Base-by-base conservation (phyloP, 2,113 vertebrate species). In the Noturus placidus region DNA sequence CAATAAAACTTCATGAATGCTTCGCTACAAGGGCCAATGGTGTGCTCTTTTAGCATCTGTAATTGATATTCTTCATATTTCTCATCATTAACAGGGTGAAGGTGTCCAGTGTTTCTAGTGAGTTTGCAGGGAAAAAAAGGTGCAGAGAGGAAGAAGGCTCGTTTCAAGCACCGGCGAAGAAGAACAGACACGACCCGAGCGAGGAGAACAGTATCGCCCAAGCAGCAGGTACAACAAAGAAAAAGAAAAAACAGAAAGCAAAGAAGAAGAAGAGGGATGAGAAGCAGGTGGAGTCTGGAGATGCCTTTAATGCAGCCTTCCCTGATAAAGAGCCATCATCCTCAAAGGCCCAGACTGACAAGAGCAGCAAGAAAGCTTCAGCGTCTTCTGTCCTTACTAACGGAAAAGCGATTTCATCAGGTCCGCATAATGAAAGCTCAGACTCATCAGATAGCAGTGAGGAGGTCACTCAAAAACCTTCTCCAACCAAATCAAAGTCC, bases 41-140 rank as follows among this genome's bases (percentile, higher is more conserved):
- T 6, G 14, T 10, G 0, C 2, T n/a, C 14, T 15, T 30, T 78
- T 78, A 30, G 1, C 50, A 19, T 6, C 1, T 19, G 76, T 54
- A n/a, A 52, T 22, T 69, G 13, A 52, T 38, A 27, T 70, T 25
- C 42, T 59, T n/a, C n/a, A 0, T 50, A 2, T 87, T 77, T 38
- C 42, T 42, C 86, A 0, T 88, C 59, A 83, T 93, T 91, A 19
- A 35, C 90, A 96, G 95, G 89, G 95, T 96, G 88, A 95, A 94
- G 83, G 93, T 94, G 61, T 93, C 93, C n/a, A 86, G 46, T n/a
- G 20, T 87, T 35, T 25, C 86, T 20, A 86, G 52, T 19, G 59
- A 74, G 4, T 1, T 2, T 10, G 86, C 54, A 2, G 9, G 4
- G 57, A 93, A 84, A 27, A 95, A 94, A 89, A 93, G 94, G 72